Conservation (phyloP, 2,113 vertebrate species). For the Trogon melanurus region DNA sequence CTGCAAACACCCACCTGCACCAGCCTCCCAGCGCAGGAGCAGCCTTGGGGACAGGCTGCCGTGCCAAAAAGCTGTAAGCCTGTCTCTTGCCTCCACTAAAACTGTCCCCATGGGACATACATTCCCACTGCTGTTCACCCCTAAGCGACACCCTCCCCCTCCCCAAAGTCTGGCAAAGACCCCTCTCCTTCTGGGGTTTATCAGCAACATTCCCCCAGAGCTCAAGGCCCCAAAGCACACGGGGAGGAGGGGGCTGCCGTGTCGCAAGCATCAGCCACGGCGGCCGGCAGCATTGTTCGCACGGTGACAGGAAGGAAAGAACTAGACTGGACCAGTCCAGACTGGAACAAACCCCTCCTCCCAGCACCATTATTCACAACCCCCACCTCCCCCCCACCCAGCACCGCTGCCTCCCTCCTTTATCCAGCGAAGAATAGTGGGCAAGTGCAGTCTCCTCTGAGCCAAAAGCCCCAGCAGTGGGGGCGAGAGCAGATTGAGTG, state of each 20-base stretch:
- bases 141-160: background rate
- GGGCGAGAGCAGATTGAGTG: background rate
- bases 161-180: background rate
- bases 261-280: constrained; percentile 33
- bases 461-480: background rate
- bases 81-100: background rate
- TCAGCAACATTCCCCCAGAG: background rate
- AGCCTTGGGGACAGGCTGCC: background rate
- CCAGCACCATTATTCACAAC: constrained; percentile 62
- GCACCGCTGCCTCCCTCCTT: background rate
- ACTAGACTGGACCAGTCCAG: constrained; percentile 79
- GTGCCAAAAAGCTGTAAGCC: background rate
- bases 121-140: background rate
- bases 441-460: background rate
- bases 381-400: constrained; percentile 22
- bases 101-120: background rate
- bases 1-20: background rate
- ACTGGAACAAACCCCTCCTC: constrained; percentile 77
- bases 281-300: constrained; percentile 71
- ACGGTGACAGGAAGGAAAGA: constrained; percentile 74
- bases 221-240: background rate
- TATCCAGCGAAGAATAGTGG: constrained; percentile 17
- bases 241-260: constrained; percentile 45
- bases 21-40: background rate
- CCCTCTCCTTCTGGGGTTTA: background rate